Conservation (phyloP, 2,888 invertebrate genomes). For the Ennomos erosarius region DNA sequence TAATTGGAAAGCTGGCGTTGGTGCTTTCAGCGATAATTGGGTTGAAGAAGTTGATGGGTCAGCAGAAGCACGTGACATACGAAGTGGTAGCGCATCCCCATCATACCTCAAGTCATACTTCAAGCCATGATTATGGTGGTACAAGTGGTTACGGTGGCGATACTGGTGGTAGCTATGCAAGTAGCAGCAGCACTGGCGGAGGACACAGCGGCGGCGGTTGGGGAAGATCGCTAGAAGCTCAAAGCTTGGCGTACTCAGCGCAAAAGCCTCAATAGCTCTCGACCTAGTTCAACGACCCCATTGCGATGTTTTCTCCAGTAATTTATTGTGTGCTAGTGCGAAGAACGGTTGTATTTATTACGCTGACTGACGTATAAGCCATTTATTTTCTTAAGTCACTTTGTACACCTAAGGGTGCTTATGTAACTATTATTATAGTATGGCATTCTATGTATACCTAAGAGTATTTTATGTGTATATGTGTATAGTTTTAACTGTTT, state of each 20-base stretch:
- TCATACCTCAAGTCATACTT: conserved; percentile 88
- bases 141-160: conserved; percentile 88
- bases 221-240: conserved; percentile 92
- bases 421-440: conserved; percentile 41
- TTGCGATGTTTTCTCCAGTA: conserved; percentile 71
- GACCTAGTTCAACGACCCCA: conserved; percentile 69
- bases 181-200: conserved; percentile 77
- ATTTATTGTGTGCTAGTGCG: conserved; percentile 64
- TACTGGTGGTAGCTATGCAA: conserved; percentile 79
- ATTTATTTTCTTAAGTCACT: conserved; percentile 45
- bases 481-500: conserved; percentile 46
- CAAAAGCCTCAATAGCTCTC: conserved; percentile 86
- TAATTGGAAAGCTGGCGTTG: conserved; percentile 94
- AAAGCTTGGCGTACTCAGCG: conserved; percentile 91
- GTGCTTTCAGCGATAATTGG: conserved; percentile 94
- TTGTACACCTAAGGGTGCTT: conserved; percentile 50
- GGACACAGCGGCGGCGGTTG: conserved; percentile 87
- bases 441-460: conserved; percentile 37
- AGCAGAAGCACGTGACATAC: conserved; percentile 94
- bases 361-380: conserved; percentile 53
- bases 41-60: conserved; percentile 91
- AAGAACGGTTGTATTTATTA: conserved; percentile 66
- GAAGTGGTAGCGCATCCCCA: conserved; percentile 95
- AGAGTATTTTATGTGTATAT: conserved; percentile 47
- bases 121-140: conserved; percentile 87